phyloP scores from a whole-genome alignment of 1,140 invertebrate species.

The Drosophila serrata region DNA sequence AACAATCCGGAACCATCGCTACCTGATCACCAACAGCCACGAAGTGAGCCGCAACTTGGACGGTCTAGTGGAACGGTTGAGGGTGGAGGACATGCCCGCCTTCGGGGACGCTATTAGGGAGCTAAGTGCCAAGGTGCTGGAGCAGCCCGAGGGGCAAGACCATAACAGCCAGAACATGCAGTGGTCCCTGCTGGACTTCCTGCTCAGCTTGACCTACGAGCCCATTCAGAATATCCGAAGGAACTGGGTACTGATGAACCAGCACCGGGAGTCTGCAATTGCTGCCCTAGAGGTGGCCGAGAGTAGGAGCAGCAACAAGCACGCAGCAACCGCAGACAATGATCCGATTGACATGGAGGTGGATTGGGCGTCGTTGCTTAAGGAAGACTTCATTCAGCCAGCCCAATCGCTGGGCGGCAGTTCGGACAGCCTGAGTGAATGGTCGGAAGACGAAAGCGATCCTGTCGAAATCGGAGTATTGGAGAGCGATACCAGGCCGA shows the following conservation, averaged over 20 bases:
- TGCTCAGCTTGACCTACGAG: slow-evolving; percentile 56
- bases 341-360: slow-evolving; percentile 16
- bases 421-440: slow-evolving; percentile 32
- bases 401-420: not conserved
- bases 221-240: slow-evolving; percentile 65
- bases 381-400: slow-evolving; percentile 48
- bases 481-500: too few species aligned
- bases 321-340: not conserved
- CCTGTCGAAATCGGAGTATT: not conserved
- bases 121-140: slow-evolving; percentile 49
- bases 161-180: slow-evolving; percentile 56
- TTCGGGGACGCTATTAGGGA: slow-evolving; percentile 49
- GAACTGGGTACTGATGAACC: slow-evolving; percentile 37
- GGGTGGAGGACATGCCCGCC: slow-evolving; percentile 48
- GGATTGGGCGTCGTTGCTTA: slow-evolving; percentile 45
- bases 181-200: slow-evolving; percentile 75
- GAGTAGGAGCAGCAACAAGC: not conserved
- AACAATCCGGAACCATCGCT: slow-evolving; percentile 53
- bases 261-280: not conserved
- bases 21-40: slow-evolving; percentile 52
- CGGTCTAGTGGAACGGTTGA: slow-evolving; percentile 67
- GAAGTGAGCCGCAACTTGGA: slow-evolving; percentile 60
- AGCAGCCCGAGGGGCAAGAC: slow-evolving; percentile 36
- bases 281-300: slow-evolving; percentile 3
- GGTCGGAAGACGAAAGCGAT: slow-evolving; percentile 21